These are phyloP conservation scores for Geopemphigus sp. DNA, from an alignment of 1,140 invertebrate genomes.

Conservation along the genomic window DNA sequence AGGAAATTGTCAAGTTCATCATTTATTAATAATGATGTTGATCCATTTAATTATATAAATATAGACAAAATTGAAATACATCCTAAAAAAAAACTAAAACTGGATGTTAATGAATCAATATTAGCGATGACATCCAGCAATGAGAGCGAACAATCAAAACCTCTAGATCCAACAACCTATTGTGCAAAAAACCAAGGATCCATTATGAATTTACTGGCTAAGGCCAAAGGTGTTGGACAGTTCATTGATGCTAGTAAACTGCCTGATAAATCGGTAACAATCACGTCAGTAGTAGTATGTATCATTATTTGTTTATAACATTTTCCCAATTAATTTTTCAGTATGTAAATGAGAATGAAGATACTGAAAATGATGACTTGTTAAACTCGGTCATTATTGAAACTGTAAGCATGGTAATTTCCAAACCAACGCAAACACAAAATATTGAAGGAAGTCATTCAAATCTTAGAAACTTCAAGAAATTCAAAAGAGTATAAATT, in stretches of 20 bases:
- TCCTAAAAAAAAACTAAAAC: conserved; percentile 15
- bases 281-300: not conserved
- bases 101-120: not conserved
- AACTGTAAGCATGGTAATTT: not conserved
- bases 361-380: not conserved
- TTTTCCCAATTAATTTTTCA: not conserved
- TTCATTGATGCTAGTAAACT: conserved; percentile 23
- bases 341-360: not conserved
- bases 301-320: not conserved
- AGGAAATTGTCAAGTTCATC: not conserved
- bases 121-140: not conserved
- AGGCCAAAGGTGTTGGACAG: conserved; percentile 5
- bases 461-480: conserved; percentile 42
- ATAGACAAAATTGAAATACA: conserved; percentile 37
- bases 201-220: conserved; percentile 29
- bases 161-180: not conserved
- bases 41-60: conserved; percentile 18
- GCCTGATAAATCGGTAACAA: conserved; percentile 6
- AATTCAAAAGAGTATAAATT: conserved; percentile 46
- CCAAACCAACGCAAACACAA: not conserved
- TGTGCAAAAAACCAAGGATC: not conserved
- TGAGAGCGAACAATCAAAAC: not conserved
- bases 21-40: not conserved
- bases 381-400: conserved; percentile 26
- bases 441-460: not conserved